A percentile compares a stretch with the other conserved stretches of the same genome.
phyloP scores from a whole-genome alignment of 2,888 invertebrate species.

The Pycnomerus fuliginosus region DNA sequence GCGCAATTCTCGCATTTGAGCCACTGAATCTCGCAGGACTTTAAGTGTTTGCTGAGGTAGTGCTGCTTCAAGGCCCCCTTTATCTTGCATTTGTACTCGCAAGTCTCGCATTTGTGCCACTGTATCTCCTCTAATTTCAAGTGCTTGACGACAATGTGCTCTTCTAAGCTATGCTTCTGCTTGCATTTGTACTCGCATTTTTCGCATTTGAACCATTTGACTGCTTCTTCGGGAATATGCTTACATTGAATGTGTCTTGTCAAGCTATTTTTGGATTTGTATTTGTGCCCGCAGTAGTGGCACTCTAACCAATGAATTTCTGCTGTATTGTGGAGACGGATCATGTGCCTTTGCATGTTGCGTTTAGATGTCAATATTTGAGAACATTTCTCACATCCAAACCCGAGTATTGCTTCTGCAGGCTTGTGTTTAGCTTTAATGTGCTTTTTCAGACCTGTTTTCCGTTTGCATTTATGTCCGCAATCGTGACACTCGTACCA shows the following conservation, averaged over 20 bases:
- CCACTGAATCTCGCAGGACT: not conserved
- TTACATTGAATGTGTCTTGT: not conserved
- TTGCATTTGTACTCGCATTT: too few species aligned
- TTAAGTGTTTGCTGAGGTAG: not conserved
- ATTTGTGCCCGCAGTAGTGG: not conserved
- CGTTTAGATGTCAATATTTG: too few species aligned
- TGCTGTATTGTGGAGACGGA: too few species aligned
- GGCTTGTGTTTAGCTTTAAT: too few species aligned
- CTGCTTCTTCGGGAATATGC: not conserved
- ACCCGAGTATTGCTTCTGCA: too few species aligned
- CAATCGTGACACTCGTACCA: too few species aligned
- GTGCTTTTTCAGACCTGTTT: too few species aligned
- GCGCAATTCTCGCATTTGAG: too few species aligned
- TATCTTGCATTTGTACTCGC: not conserved
- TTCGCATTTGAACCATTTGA: too few species aligned
- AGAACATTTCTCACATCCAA: too few species aligned
- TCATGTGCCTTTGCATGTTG: too few species aligned
- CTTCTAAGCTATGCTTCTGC: not conserved
- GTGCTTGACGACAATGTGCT: not conserved
- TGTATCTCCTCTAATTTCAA: not conserved
- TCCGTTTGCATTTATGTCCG: too few species aligned
- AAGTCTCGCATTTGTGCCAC: slow-evolving; percentile 2
- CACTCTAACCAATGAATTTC: not conserved
- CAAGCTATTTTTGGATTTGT: not conserved
- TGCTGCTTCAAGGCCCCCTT: not conserved